Evolutionary conservation across 2,113 vertebrate genomes (phyloP), one percentile per base, ranked within the genome.

Genomic region (Podarcis raffonei): DNA sequence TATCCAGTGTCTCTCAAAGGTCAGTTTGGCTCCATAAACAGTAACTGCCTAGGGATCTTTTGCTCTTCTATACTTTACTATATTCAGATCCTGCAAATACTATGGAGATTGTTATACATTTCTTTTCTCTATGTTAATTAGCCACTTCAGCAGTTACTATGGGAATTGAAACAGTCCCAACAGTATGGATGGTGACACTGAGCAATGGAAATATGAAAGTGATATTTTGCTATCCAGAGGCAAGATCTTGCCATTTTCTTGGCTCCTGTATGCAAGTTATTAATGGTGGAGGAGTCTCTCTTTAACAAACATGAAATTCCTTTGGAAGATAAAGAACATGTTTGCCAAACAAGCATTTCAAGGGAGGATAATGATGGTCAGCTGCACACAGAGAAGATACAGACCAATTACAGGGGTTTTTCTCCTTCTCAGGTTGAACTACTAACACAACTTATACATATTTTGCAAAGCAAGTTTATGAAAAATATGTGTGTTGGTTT

Each of bases 251-350:
- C 65, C 53, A 1, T 4, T 22, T 77, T 91, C 53, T 4, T 75
- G 57, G 9, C n/a, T 6, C 81, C 80, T 69, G 57, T n/a, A 57
- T 1, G 87, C 7, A 15, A 3, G 20, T 86, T 76, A 87, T 35
- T 74, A 9, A 22, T 78, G 1, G 8, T 81, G 83, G 69, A 0
- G 1, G 13, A 8, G 53, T 15, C 1, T 37, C 20, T 37, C 12
- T 57, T 81, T 48, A 85, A 85, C 20, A 90, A 68, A 69, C 5
- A 90, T 0, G 13, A 85, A 88, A 90, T 62, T 57, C 53, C 77
- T 0, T 0, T 68, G 71, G 68, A 7, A 39, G 81, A 78, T 79
- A 13, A 9, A 84, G 82, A 84, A 91, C 66, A 66, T 66, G 4
- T 78, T 77, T 78, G 74, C 62, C 66, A 42, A 66, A 0, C 23